Conservation (phyloP, 2,797 vertebrate genomes). For the Dicrostonyx torquatus region DNA sequence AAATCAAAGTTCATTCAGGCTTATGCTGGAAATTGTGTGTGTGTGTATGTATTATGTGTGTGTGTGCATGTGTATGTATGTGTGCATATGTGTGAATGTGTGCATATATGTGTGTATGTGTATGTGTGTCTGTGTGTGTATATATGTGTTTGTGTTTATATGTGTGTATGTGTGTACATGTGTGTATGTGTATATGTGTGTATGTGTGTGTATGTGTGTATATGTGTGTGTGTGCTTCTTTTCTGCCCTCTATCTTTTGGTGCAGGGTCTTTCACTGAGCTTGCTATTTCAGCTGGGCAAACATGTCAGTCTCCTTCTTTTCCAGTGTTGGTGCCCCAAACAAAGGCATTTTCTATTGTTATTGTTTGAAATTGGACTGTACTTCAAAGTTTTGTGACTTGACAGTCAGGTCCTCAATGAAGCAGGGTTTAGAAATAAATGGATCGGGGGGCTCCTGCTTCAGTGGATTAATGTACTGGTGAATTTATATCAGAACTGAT, state of each 20-base stretch:
- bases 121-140: not conserved
- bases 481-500: not conserved
- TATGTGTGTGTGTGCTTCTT: not conserved
- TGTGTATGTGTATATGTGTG: not conserved
- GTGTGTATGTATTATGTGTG: not conserved
- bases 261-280: not conserved
- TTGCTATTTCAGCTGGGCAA: not conserved
- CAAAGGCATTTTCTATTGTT: not conserved
- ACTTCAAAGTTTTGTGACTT: not conserved
- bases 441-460: not conserved
- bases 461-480: not conserved
- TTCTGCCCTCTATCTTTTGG: not conserved
- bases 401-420: not conserved
- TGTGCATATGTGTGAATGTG: not conserved
- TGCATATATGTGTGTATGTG: not conserved
- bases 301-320: not conserved
- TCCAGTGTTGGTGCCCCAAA: not conserved
- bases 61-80: not conserved
- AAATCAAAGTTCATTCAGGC: not conserved
- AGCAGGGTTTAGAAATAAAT: not conserved
- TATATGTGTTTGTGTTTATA: too few species aligned
- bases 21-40: not conserved
- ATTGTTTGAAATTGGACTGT: not conserved
- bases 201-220: too few species aligned
- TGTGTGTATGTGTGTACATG: not conserved